Conservation (phyloP, 2,113 vertebrate species). For the Ariopsis seemanni region DNA sequence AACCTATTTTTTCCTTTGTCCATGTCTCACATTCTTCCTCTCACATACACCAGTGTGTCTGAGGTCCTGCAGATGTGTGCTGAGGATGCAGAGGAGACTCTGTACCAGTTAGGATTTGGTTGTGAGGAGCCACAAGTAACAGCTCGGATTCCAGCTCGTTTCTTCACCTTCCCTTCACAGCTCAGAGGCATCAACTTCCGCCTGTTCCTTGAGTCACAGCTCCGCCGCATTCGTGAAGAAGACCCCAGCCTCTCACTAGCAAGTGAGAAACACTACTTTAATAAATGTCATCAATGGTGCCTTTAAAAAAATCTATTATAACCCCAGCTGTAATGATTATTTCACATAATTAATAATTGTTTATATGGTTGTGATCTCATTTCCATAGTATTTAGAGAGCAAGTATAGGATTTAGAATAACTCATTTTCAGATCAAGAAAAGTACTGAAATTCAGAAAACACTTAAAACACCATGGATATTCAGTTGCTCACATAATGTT, state of each 20-base stretch:
- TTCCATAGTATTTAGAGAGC: not conserved
- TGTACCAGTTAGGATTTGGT: constrained; percentile 86
- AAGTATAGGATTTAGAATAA: not conserved
- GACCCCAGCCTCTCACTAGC: constrained; percentile 86
- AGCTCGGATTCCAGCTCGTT: constrained; percentile 82
- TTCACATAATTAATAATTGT: not conserved
- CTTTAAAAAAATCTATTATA: not conserved
- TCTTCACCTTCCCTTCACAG: constrained; percentile 82
- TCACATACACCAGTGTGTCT: constrained; percentile 65
- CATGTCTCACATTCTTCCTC: not conserved
- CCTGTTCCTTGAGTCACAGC: constrained; percentile 85
- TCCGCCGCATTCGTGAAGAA: constrained; percentile 79
- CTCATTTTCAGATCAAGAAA: not conserved
- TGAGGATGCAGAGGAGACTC: constrained; percentile 84
- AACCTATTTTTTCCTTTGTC: not conserved
- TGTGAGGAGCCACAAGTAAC: constrained; percentile 74
- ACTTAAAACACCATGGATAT: not conserved
- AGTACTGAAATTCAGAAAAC: not conserved
- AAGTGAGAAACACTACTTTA: constrained; percentile 71
- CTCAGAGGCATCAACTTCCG: constrained; percentile 88
- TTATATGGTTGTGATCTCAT: not conserved
- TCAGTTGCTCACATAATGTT: not conserved
- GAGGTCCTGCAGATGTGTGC: constrained; percentile 79
- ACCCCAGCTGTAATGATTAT: not conserved
- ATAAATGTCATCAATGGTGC: not conserved